Conservation (phyloP, 2,888 invertebrate genomes). For the Nomada goodeniana region DNA sequence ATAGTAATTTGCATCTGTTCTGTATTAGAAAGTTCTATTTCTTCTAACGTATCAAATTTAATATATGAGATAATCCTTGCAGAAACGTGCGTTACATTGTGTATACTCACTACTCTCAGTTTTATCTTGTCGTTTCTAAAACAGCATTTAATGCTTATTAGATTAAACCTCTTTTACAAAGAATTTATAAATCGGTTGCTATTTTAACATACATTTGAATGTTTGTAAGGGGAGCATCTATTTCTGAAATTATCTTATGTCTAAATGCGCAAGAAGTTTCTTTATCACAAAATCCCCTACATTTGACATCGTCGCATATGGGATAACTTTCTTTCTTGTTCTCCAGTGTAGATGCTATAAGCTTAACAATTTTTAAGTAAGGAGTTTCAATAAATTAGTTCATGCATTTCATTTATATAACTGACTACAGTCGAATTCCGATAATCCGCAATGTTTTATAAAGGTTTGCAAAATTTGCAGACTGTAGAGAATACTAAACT, state of each 20-base stretch:
- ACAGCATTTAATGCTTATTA: conserved; percentile 2
- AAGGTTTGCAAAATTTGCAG: too few species aligned
- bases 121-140: conserved; percentile 77
- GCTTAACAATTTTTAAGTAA: conserved; percentile 55
- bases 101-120: conserved; percentile 81
- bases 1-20: conserved; percentile 69
- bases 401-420: background rate
- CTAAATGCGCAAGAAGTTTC: conserved; percentile 86
- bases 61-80: conserved; percentile 86
- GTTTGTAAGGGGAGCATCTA: conserved; percentile 85
- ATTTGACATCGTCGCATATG: conserved; percentile 87
- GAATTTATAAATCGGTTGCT: conserved; percentile 28
- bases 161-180: background rate
- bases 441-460: too few species aligned
- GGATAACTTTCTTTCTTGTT: conserved; percentile 85
- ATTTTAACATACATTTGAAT: conserved; percentile 77
- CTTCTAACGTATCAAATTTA: conserved; percentile 68
- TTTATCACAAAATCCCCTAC: conserved; percentile 88
- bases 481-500: too few species aligned
- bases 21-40: conserved; percentile 62
- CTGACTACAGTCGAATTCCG: too few species aligned
- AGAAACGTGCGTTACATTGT: conserved; percentile 88
- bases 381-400: background rate
- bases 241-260: conserved; percentile 86
- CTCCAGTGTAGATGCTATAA: conserved; percentile 73